Base-by-base conservation (phyloP, 2,113 vertebrate species). In the Meriones unguiculatus region DNA sequence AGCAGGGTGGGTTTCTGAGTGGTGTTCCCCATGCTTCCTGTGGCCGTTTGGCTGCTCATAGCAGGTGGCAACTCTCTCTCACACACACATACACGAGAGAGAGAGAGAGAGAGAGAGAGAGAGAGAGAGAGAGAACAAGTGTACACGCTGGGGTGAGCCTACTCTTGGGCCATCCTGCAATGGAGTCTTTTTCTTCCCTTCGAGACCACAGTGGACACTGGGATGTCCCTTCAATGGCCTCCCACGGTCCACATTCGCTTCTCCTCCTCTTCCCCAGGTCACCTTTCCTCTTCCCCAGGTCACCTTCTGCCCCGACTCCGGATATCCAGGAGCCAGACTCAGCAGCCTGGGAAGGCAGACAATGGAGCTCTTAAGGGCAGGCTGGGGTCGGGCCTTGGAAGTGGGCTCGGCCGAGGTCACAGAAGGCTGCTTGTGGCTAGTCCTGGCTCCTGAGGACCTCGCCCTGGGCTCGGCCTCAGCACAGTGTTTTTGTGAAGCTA, bases 311-410 rank as follows among this genome's bases (percentile, higher is more conserved):
- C 88, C 92, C 64, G 5, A 18, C 87, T 89, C 94, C 24, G 87
- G 96, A 98, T 97, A 96, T 93, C 93, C 50, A 87, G 97, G 94
- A 98, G 98, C 96, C 97, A 95, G 98, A 72, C 95, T 25, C 0
- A 0, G 41, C 85, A 70, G 97, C 92, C 91, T 96, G 96, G 30
- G 86, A 75, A 0, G 32, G 52, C 0, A 20, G 98, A 99, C 98
- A 98, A 98, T 98, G 98, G 91, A 65, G 4, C 90, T 97, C 97
- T 98, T 98, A 98, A 98, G 94, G 96, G 73, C 93, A 82, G 90
- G 97, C 97, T 13, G 73, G 95, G 91, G 77, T 95, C 96, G 94
- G 78, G 96, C 91, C 90, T 0, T 28, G 46, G 96, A 97, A 96
- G 97, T 2, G 98, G 98, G 98, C 95, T 98, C 0, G 95, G 97